Conservation (phyloP, 2,797 vertebrate genomes). For the Melopsittacus undulatus region DNA sequence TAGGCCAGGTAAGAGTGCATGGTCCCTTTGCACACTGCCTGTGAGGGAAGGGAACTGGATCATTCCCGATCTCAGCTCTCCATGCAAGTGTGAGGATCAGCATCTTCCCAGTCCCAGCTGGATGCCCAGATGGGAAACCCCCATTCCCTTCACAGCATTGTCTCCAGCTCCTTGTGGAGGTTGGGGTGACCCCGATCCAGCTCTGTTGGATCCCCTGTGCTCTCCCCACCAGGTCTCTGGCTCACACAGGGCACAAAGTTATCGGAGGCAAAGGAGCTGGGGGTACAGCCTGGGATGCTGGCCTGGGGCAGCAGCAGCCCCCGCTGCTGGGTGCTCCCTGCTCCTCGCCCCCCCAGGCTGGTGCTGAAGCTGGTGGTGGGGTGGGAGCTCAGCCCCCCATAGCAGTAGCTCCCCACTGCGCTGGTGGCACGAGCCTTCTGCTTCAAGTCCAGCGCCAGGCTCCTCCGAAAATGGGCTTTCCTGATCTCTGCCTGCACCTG, state of each 20-base stretch:
- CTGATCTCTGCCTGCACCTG: slow-evolving; percentile 98
- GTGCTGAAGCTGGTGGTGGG: slow-evolving; percentile 85
- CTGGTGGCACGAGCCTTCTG: slow-evolving; percentile 89
- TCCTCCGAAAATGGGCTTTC: slow-evolving; percentile 93
- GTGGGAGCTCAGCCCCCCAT: slow-evolving; percentile 88
- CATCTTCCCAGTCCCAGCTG: background rate
- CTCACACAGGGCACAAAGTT: background rate
- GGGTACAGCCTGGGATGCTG: slow-evolving; percentile 81
- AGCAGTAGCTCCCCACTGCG: slow-evolving; percentile 85
- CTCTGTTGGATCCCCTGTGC: background rate
- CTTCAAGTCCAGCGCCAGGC: slow-evolving; percentile 91
- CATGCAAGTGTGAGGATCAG: background rate
- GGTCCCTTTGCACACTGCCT: background rate
- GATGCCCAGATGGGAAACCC: background rate
- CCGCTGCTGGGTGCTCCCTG: slow-evolving; percentile 74
- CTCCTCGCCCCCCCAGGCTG: slow-evolving; percentile 81
- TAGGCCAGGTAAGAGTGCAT: accelerated
- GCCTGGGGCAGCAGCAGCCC: slow-evolving; percentile 76
- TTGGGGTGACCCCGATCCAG: background rate
- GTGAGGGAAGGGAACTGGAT: background rate
- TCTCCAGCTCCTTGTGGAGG: slow-evolving; percentile 49
- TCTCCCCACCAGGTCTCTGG: background rate
- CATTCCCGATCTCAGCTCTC: background rate
- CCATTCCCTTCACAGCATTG: background rate
- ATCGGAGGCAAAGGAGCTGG: background rate